Conservation (phyloP, 2,113 vertebrate species). For the Labeo rohita region DNA sequence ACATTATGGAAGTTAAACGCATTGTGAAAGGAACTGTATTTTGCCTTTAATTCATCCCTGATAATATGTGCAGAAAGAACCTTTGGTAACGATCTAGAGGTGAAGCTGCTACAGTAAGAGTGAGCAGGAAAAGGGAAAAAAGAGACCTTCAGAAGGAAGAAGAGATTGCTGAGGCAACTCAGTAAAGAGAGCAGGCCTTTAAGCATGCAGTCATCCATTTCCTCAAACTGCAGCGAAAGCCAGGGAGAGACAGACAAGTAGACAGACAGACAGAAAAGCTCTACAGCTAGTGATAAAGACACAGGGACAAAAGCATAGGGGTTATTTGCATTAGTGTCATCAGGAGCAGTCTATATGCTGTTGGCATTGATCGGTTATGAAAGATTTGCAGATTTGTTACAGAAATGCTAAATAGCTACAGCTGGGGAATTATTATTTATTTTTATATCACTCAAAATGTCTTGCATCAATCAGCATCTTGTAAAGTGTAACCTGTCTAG, state of each 20-base stretch:
- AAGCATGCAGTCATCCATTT: slow-evolving; percentile 91
- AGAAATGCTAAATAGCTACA: slow-evolving; percentile 3
- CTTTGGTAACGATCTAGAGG: background rate
- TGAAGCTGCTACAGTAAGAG: slow-evolving; percentile 14
- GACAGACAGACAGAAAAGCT: slow-evolving; percentile 59
- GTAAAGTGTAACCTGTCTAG: background rate
- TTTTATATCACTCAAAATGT: background rate
- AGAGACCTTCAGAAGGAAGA: slow-evolving; percentile 98
- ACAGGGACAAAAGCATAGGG: slow-evolving; percentile 58
- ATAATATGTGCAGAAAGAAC: background rate
- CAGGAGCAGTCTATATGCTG: slow-evolving; percentile 19
- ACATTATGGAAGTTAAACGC: background rate
- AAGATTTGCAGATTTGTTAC: background rate
- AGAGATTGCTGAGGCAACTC: slow-evolving; percentile 97
- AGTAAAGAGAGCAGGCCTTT: slow-evolving; percentile 95
- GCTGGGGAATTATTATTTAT: background rate
- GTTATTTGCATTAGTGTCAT: slow-evolving; percentile 38
- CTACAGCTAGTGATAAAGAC: slow-evolving; percentile 55
- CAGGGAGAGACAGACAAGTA: slow-evolving; percentile 70
- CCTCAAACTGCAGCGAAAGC: slow-evolving; percentile 85
- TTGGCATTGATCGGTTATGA: background rate
- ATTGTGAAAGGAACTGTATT: background rate
- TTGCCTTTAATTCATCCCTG: background rate
- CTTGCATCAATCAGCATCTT: background rate
- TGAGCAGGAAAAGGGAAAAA: slow-evolving; percentile 56